Conservation (phyloP, 2,797 vertebrate species). For the Poliocrania exsul region DNA sequence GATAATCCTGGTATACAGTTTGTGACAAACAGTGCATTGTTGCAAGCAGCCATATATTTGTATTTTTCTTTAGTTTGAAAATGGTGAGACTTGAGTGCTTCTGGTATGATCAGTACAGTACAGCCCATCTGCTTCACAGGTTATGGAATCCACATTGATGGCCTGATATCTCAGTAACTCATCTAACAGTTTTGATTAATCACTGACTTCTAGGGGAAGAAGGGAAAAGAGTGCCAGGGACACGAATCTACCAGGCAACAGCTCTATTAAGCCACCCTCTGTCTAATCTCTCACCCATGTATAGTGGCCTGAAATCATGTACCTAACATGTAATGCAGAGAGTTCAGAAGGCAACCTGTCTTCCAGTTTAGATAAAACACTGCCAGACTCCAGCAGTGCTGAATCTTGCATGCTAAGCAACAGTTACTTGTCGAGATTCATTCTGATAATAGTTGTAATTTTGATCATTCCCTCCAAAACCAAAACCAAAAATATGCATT, state of each 20-base stretch:
- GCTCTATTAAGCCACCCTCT: neutral
- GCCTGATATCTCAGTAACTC: neutral
- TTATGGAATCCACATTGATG: neutral
- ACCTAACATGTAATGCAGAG: neutral
- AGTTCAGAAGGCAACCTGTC: neutral
- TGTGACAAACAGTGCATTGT: neutral
- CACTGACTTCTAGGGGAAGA: neutral
- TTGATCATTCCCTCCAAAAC: neutral
- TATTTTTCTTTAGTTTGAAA: neutral
- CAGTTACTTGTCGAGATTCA: neutral
- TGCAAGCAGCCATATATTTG: neutral
- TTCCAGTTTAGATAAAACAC: neutral
- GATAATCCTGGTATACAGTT: neutral
- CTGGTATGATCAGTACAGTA: neutral
- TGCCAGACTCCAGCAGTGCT: neutral
- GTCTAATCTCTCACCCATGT: neutral
- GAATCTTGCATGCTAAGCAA: neutral
- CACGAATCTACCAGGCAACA: fast-evolving
- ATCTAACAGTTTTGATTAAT: neutral
- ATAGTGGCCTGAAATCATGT: neutral
- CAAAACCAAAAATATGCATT: neutral
- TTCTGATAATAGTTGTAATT: neutral
- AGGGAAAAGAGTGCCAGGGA: neutral
- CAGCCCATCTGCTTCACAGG: neutral
- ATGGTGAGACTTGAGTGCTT: neutral